Base-by-base conservation (phyloP, 2,797 vertebrate species). In the Enteromius viviparus region DNA sequence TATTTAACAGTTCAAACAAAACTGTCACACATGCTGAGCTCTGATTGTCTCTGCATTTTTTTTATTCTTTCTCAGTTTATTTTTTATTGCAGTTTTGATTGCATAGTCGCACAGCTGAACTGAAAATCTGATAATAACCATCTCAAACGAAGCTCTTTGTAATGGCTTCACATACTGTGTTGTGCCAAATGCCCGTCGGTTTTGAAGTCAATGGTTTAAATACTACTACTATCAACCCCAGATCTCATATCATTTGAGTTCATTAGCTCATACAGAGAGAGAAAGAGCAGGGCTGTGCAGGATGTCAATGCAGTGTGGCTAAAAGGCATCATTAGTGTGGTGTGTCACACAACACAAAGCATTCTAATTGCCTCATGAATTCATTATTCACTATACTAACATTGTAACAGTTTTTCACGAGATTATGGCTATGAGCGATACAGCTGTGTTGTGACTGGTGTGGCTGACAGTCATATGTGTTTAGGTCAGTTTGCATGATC, bases 371-470 rank as follows among this genome's bases (percentile, higher is more conserved):
- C 51, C 65, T 51, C 23, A 58, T 37, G 40, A 47, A 49, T 78
- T 71, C 55, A 69, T 77, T 71, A 78, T 83, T 62, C 21, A 40
- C 65, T 58, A 68, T 32, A 45, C 71, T 51, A 76, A 65, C 19
- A 77, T 68, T 14, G 53, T 65, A 78, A 70, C 49, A 69, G 37
- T 17, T 70, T 83, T 75, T 65, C 51, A 42, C 11, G 11, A 66
- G 34, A 68, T 76, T 68, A 45, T 55, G n/a, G 47, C 74, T 83
- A 14, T 45, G 49, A 53, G 64, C 80, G 78, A 60, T 87, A 85
- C 79, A 85, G 88, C 88, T 88, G 84, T 89, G 88, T 89, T 91
- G 87, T 87, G 90, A 90, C 83, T 84, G 87, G 84, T 80, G 12
- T 3, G 10, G 21, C 17, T 62, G 29, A 65, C 12, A 26, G 47